Percentiles rank a stretch among this genome's conserved stretches.
Conservation (phyloP, 1,140 invertebrate genomes). For the Pseudachorutes palmiensis region DNA sequence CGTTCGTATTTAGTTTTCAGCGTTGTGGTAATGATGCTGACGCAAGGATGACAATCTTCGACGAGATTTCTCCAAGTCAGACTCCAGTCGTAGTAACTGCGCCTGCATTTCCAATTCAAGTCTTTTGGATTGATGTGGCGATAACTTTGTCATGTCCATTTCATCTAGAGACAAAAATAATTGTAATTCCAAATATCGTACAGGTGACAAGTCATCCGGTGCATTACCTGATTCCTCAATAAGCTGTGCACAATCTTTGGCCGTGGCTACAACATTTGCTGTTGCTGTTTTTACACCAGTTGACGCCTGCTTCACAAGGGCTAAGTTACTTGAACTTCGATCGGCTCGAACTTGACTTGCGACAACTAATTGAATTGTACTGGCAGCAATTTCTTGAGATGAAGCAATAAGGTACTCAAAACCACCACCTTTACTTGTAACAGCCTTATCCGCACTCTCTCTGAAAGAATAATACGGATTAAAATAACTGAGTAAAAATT, state of each 20-base stretch:
- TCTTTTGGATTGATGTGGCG: constrained; percentile 86
- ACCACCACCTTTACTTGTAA: constrained; percentile 68
- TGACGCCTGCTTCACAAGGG: constrained; percentile 70
- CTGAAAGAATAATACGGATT: constrained; percentile 46
- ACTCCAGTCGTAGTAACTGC: constrained; percentile 83
- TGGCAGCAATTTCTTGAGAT: constrained; percentile 93
- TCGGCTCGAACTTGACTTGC: constrained; percentile 88
- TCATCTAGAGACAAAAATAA: constrained; percentile 68
- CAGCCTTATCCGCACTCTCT: constrained; percentile 85
- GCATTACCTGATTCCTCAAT: constrained; percentile 68
- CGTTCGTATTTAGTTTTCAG: constrained; percentile 14
- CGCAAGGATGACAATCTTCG: constrained; percentile 71
- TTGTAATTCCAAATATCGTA: constrained; percentile 22
- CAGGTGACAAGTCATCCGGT: no score
- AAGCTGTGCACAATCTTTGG: constrained; percentile 75
- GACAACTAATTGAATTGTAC: constrained; percentile 92
- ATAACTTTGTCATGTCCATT: constrained; percentile 78
- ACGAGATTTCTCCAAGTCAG: constrained; percentile 77
- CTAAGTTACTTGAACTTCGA: constrained; percentile 65
- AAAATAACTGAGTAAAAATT: neutral
- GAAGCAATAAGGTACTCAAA: constrained; percentile 91
- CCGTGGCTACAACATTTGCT: constrained; percentile 82
- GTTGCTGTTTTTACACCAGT: constrained; percentile 79
- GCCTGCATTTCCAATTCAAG: constrained; percentile 94
- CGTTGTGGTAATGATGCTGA: constrained; percentile 76